These are phyloP conservation scores for Ormyrus pomaceus DNA, from an alignment of 2,888 invertebrate genomes.

Conservation along the genomic window DNA sequence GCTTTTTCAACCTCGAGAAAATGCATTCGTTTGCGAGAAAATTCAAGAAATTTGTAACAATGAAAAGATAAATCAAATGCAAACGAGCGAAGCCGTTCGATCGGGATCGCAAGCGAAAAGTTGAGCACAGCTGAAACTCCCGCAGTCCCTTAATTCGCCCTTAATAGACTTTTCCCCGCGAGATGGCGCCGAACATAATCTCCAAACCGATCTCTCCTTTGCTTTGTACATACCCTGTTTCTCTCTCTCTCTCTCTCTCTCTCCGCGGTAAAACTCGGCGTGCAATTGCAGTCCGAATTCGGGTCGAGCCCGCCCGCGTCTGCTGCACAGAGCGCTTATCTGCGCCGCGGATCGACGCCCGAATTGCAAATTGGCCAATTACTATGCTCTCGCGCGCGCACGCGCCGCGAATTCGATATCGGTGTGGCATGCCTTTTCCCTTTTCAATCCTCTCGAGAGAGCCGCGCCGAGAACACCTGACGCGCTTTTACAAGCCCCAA, in stretches of 20 bases:
- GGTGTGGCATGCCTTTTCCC: background rate
- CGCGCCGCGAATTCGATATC: background rate
- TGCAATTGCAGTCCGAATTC: slow-evolving; percentile 44
- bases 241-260: background rate
- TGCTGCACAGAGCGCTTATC: slow-evolving; percentile 11
- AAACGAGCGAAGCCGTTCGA: too few relatives aligned
- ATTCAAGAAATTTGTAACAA: too few relatives aligned
- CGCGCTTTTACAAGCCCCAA: slow-evolving; percentile 5
- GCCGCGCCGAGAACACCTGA: slow-evolving; percentile 34
- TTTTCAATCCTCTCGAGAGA: slow-evolving; percentile 35
- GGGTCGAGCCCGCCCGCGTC: slow-evolving; percentile 25
- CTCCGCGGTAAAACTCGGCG: background rate
- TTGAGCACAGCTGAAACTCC: too few relatives aligned
- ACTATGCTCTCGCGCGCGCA: slow-evolving; percentile 57
- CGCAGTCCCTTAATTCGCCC: background rate
- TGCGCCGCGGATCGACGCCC: slow-evolving; percentile 51
- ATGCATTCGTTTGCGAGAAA: too few relatives aligned
- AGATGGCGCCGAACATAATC: slow-evolving; percentile 26
- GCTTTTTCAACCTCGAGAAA: too few relatives aligned
- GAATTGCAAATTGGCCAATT: slow-evolving; percentile 66
- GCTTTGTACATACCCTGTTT: too few relatives aligned
- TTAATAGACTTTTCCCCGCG: slow-evolving; percentile 30
- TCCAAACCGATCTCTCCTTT: slow-evolving; percentile 46
- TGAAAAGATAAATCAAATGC: too few relatives aligned
- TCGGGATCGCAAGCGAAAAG: too few relatives aligned